Evolutionary conservation across 1,140 invertebrate genomes (phyloP), one percentile per base, ranked within the genome.

Genomic region (Nephila pilipes): DNA sequence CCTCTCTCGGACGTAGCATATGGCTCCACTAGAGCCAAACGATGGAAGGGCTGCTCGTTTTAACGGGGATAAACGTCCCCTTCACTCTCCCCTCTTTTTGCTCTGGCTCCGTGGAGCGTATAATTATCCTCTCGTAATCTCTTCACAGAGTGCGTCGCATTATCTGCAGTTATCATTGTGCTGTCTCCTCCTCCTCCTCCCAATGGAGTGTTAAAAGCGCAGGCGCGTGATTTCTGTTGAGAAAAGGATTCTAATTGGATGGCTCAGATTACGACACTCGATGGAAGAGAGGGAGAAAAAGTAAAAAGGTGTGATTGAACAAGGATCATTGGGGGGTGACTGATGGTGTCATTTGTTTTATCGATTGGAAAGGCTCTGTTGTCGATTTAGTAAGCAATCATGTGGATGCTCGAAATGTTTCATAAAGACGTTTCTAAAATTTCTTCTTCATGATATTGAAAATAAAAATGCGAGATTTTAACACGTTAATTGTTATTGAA

Each of bases 111-210:
- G 83, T 85, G 57, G 83, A 85, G 83, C 83, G 57, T 58, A 32
- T 85, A 85, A 85, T 85, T 58, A 85, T 57, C 54, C 83, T 36
- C 55, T 57, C 10, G 57, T 85, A 85, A 85, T 85, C 83, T 60
- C 54, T 29, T 6, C 55, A 32, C 54, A 20, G 38, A n/a, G 22
- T 25, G 63, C 63, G 14, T 65, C 25, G 46, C 46, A 46, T 55
- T 85, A 55, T 46, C 46, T 55, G 81, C 38, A 85, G n/a, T 85
- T 58, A 85, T 60, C 80, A 81, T 81, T 81, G 80, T 81, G 36
- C 80, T 20, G 46, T 46, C 46, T 10, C 46, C 46, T 10, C 38
- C 46, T n/a, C n/a, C n/a, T n/a, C n/a, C 46, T 10, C 46, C 46
- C 4, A n/a, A 65, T 65, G 63, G 69, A 29, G 69, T 75, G 80